Conservation (phyloP, 1,140 invertebrate genomes). For the Drosophila pseudoananassae region DNA sequence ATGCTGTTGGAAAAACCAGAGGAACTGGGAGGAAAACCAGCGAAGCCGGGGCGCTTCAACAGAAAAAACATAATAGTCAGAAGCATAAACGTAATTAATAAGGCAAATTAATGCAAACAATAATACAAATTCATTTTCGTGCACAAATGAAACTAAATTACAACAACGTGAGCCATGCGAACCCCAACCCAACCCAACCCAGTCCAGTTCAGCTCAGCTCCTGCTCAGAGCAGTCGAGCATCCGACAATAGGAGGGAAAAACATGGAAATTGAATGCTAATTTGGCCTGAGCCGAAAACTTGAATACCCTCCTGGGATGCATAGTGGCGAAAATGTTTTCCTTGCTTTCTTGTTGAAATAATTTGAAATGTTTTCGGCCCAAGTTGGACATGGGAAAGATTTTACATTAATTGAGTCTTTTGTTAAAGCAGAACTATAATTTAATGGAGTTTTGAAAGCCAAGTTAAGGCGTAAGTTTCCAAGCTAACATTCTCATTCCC, state of each 20-base stretch:
- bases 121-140: constrained; percentile 82
- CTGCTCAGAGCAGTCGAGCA: constrained; percentile 1
- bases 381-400: constrained; percentile 25
- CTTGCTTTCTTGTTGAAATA: constrained; percentile 13
- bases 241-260: constrained; percentile 15
- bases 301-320: constrained; percentile 49
- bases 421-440: not conserved
- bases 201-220: too few species aligned
- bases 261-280: constrained; percentile 59
- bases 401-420: constrained; percentile 27
- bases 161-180: constrained; percentile 60
- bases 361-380: constrained; percentile 23
- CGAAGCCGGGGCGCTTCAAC: constrained; percentile 8
- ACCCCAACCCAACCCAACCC: constrained; percentile 4
- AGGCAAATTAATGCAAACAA: constrained; percentile 83
- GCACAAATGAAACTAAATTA: constrained; percentile 81
- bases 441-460: not conserved
- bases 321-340: constrained; percentile 17
- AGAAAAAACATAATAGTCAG: constrained; percentile 55
- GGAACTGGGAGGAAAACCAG: constrained; percentile 2
- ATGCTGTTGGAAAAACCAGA: constrained; percentile 12
- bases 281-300: constrained; percentile 53
- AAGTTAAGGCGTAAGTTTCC: not conserved
- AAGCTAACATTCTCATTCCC: too few species aligned
- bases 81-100: constrained; percentile 81